Evolutionary conservation across 2,797 vertebrate genomes (phyloP), one percentile per base, ranked within the genome.

Genomic region (Vespertilio murinus): DNA sequence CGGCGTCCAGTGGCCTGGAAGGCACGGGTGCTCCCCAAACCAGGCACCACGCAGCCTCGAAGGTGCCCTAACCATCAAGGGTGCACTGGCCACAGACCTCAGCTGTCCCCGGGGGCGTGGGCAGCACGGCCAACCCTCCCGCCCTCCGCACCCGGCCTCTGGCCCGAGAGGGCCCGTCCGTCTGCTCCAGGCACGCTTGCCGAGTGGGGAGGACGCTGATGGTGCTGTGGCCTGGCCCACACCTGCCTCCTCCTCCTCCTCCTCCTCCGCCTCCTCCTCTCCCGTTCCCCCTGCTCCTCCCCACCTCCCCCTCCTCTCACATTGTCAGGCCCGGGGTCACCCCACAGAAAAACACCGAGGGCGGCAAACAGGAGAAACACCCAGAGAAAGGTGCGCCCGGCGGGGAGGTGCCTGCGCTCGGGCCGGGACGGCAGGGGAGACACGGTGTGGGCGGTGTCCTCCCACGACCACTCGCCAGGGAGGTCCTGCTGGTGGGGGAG

Each of bases 61-160:
- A 49, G 64, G 13, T 6, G 20, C 13, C n/a, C 9, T 2, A 0
- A 6, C 5, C 52, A 22, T 52, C 18, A 18, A 6, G 20, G 49
- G 49, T 23, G 52, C 0, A 0, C 42, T 8, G 4, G 70, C 38
- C n/a, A 2, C 2, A 13, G 33, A 20, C 35, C 49, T 28, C 38
- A 30, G 0, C 2, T 4, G 54, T 4, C 17, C 7, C 35, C 2
- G 2, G 22, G 2, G 1, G 38, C 0, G 9, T 0, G 0, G 45
- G 49, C 18, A 3, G 22, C 17, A 1, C 0, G 4, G 64, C 42
- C 22, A 14, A 8, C 30, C 1, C 0, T 3, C 10, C 20, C 16
- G 2, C 20, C 45, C 52, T 23, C 47, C n/a, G 64, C 12, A 0
- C 8, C 56, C 0, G 4, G 86, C 11, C 28, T 16, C 33, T 6